These are phyloP conservation scores for Gymnorhina tibicen DNA, from an alignment of 2,113 vertebrate species.

Conservation along the genomic window DNA sequence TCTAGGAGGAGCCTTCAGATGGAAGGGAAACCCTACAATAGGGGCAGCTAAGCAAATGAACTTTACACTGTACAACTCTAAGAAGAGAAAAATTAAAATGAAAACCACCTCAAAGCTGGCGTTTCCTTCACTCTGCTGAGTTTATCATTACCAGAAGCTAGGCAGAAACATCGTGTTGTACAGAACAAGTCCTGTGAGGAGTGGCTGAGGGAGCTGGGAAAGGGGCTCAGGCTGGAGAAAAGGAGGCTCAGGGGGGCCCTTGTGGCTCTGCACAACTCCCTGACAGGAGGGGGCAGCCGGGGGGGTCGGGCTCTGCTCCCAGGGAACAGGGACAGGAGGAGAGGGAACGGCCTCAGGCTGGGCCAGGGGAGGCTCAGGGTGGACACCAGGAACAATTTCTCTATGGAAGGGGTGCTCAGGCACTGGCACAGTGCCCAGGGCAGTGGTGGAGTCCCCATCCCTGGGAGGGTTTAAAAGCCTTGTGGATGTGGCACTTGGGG, in stretches of 20 bases:
- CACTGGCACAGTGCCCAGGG: no score
- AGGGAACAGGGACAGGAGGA: neutral
- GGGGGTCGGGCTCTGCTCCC: neutral
- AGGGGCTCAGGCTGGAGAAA: neutral
- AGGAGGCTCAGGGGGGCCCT: neutral
- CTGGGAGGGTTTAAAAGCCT: fast-evolving
- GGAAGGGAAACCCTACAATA: fast-evolving
- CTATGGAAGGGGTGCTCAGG: fast-evolving
- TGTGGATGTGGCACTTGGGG: neutral
- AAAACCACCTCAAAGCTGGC: fast-evolving
- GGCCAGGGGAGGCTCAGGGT: fast-evolving
- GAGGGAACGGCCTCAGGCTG: neutral
- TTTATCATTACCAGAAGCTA: neutral
- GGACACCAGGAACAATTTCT: fast-evolving
- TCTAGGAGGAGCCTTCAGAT: neutral
- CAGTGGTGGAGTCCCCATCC: neutral
- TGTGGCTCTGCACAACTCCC: neutral
- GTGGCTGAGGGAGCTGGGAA: neutral
- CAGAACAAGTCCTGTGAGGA: neutral
- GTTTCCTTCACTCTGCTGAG: neutral
- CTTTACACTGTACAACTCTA: neutral
- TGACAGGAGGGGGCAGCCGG: neutral
- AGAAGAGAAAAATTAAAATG: neutral
- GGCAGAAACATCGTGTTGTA: fast-evolving
- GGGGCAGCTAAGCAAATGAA: neutral